A percentile compares a stretch with the other conserved stretches of the same genome.
phyloP scores from a whole-genome alignment of 2,797 vertebrate genomes.

The Phoeniculus purpureus region DNA sequence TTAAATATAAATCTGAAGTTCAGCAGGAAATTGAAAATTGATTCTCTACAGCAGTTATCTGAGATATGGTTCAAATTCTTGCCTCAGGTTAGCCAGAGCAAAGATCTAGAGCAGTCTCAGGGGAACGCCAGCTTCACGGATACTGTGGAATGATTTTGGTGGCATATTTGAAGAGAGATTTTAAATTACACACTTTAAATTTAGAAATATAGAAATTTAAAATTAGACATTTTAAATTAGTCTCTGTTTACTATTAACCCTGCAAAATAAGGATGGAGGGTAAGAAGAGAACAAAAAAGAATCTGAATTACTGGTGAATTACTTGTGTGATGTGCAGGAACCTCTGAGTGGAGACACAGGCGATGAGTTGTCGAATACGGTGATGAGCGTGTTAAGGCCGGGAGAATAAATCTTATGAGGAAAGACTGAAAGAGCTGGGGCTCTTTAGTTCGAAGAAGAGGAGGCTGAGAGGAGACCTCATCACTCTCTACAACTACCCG shows the following conservation, averaged over 20 bases:
- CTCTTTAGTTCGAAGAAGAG: too few species aligned
- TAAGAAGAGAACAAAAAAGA: not conserved
- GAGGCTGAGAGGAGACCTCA: too few species aligned
- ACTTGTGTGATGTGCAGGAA: accelerated
- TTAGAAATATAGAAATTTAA: too few species aligned
- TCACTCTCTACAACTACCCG: too few species aligned
- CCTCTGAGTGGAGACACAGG: not conserved
- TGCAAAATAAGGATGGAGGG: not conserved
- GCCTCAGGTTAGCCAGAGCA: conserved; percentile 38
- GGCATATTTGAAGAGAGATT: conserved; percentile 1
- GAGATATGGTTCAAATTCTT: conserved; percentile 46
- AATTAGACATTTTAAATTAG: not conserved
- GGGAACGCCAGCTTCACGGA: not conserved
- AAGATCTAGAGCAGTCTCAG: not conserved
- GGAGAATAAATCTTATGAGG: too few species aligned
- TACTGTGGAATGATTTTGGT: not conserved
- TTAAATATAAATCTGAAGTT: conserved; percentile 59
- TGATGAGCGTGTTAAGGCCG: not conserved
- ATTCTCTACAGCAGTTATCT: conserved; percentile 63
- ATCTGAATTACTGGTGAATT: not conserved
- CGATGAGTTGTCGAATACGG: not conserved
- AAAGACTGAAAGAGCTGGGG: too few species aligned
- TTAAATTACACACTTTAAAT: not conserved
- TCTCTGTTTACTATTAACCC: not conserved
- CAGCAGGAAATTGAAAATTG: conserved; percentile 67